These are phyloP conservation scores for Iphiclides podalirius DNA, from an alignment of 2,888 invertebrate species.

Conservation along the genomic window DNA sequence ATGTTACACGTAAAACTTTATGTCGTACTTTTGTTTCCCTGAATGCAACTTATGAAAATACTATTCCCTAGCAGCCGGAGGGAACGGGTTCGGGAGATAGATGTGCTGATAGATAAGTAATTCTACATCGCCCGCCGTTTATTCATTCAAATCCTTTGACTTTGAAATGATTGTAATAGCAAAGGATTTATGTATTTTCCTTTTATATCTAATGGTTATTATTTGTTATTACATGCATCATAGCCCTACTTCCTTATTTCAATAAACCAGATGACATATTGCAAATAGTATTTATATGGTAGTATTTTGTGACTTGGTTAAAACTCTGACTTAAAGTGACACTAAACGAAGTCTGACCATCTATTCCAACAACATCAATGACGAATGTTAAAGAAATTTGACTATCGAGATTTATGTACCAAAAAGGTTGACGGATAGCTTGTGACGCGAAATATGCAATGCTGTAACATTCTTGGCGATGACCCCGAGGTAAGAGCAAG, in stretches of 20 bases:
- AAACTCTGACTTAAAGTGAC: too few species aligned
- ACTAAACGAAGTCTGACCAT: too few species aligned
- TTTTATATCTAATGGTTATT: neutral
- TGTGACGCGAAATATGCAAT: constrained; percentile 25
- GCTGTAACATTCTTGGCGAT: constrained; percentile 36
- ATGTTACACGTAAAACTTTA: constrained; percentile 75
- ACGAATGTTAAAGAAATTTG: too few species aligned
- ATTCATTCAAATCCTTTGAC: constrained; percentile 17
- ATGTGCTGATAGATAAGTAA: constrained; percentile 24
- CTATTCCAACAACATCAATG: too few species aligned
- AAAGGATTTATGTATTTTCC: too few species aligned
- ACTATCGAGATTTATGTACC: too few species aligned
- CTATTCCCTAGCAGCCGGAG: constrained; percentile 23
- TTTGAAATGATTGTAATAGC: constrained; percentile 9
- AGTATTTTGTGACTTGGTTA: too few species aligned
- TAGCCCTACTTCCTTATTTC: too few species aligned
- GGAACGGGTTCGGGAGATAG: constrained; percentile 21
- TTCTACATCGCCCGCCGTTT: constrained; percentile 20
- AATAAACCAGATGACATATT: too few species aligned
- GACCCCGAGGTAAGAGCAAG: constrained; percentile 54
- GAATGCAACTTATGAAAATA: constrained; percentile 36
- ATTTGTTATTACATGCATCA: too few species aligned
- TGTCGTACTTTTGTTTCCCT: constrained; percentile 66
- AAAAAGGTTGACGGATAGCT: constrained; percentile 10
- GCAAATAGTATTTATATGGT: too few species aligned